Base-by-base conservation (phyloP, 2,797 vertebrate genomes). In the Lates japonicus region DNA sequence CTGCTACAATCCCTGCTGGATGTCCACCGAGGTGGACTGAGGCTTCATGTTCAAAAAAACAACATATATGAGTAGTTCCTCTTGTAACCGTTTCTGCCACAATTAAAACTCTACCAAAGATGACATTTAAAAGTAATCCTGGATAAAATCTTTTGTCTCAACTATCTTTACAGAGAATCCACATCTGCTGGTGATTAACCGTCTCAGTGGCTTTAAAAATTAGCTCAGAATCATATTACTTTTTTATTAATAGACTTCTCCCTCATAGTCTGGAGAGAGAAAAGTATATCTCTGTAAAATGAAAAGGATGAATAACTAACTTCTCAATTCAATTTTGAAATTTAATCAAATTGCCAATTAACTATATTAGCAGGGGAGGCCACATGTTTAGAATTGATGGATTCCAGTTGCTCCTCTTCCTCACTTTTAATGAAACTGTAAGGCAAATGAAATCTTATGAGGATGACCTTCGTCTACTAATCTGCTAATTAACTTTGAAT, bases 311-410 rank as follows among this genome's bases (percentile, higher is more conserved):
- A 94, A 93, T 88, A 68, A 73, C 71, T 81, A 84, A 89, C 91
- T 90, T 87, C 66, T 88, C 88, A 84, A 89, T 92, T 92, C 87
- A 83, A 33, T 92, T 91, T 88, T 90, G 86, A 91, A 94, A 87
- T 90, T 74, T 91, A 92, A 93, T 93, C 87, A 94, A 91, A 89
- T 82, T 90, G 83, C 82, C 94, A 95, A 95, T 96, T 95, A 95
- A 94, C 71, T 90, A 68, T 71, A 94, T 90, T 87, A 88, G 89
- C 91, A 85, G 54, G 93, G 93, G 92, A 92, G 87, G 70, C 77
- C 76, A 76, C 86, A 81, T 88, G 85, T 91, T 87, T 87, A 78
- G 88, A 93, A 91, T 89, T 93, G 90, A 94, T 90, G 80, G 85
- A 85, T 90, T 90, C 87, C 63, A 76, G 74, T 93, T 86, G 84